A percentile compares a stretch with the other conserved stretches of the same genome.
Conservation (phyloP, 2,888 invertebrate genomes). For the Noctua pronuba region DNA sequence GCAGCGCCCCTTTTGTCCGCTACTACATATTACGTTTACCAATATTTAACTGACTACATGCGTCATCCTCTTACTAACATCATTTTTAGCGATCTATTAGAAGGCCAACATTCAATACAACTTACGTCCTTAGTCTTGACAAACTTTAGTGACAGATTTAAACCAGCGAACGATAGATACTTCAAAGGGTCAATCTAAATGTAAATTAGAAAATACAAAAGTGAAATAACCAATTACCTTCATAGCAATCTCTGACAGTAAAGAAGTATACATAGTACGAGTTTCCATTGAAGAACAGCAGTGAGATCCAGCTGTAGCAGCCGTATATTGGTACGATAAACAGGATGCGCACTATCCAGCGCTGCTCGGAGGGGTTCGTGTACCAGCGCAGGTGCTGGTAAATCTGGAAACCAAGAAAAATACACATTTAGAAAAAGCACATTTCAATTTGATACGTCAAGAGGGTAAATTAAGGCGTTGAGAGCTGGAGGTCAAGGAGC, state of each 20-base stretch:
- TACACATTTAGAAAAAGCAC: not conserved
- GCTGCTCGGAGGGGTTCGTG: constrained; percentile 99
- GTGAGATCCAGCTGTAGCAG: constrained; percentile 99
- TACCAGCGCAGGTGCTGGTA: constrained; percentile 99
- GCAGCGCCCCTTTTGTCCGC: not conserved
- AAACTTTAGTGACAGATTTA: not conserved
- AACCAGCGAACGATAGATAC: not conserved
- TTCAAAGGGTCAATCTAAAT: constrained; percentile 24
- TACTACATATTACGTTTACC: not conserved
- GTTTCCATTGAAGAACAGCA: constrained; percentile 99
- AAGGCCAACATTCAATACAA: constrained; percentile 4
- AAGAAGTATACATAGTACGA: constrained; percentile 99
- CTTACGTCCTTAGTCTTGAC: not conserved
- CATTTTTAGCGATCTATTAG: constrained; percentile 21
- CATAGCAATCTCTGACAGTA: constrained; percentile 99
- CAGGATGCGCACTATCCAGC: constrained; percentile 99
- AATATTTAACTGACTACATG: constrained; percentile 29
- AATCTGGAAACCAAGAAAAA: constrained; percentile 92
- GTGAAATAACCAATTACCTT: constrained; percentile 91
- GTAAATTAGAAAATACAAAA: constrained; percentile 11
- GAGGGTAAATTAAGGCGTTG: not conserved
- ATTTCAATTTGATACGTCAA: not conserved
- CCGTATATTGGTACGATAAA: constrained; percentile 99
- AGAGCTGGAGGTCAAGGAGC: not conserved
- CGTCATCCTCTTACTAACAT: constrained; percentile 25